phyloP scores from a whole-genome alignment of 1,140 invertebrate species.

The Ooceraea biroi region DNA sequence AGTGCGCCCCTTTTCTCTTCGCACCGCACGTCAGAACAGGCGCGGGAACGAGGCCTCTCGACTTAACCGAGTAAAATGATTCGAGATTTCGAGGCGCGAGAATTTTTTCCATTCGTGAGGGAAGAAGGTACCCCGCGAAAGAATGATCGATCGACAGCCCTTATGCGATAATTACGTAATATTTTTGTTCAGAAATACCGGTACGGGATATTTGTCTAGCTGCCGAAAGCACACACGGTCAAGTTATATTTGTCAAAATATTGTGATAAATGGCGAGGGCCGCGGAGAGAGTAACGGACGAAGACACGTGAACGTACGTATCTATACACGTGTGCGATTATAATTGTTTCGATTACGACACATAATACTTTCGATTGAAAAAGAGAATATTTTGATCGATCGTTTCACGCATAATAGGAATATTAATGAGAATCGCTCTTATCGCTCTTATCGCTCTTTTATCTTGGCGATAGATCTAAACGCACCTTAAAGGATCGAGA shows the following conservation, averaged over 20 bases:
- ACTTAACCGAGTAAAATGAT: constrained; percentile 76
- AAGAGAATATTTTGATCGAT: not conserved
- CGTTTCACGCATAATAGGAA: no score
- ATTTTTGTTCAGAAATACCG: constrained; percentile 67
- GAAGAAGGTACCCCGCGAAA: not conserved
- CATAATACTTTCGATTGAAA: not conserved
- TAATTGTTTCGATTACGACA: no score
- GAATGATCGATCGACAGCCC: constrained; percentile 23
- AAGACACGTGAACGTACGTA: no score
- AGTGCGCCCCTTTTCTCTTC: constrained; percentile 69
- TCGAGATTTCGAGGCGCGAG: constrained; percentile 69
- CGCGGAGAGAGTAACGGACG: not conserved
- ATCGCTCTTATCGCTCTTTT: no score
- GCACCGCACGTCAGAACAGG: constrained; percentile 71
- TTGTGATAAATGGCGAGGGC: constrained; percentile 80
- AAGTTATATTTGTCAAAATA: constrained; percentile 86
- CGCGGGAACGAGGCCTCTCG: constrained; percentile 66
- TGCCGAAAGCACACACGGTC: constrained; percentile 82
- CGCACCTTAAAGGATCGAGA: not conserved
- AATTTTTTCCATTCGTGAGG: constrained; percentile 30
- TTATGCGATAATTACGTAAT: constrained; percentile 33
- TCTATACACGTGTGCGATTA: no score
- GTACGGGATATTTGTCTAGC: constrained; percentile 81
- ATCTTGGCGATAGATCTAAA: not conserved
- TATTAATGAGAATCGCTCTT: no score